A percentile compares a stretch with the other conserved stretches of the same genome.
phyloP scores from a whole-genome alignment of 1,140 invertebrate genomes.

The Bemisia tabaci region DNA sequence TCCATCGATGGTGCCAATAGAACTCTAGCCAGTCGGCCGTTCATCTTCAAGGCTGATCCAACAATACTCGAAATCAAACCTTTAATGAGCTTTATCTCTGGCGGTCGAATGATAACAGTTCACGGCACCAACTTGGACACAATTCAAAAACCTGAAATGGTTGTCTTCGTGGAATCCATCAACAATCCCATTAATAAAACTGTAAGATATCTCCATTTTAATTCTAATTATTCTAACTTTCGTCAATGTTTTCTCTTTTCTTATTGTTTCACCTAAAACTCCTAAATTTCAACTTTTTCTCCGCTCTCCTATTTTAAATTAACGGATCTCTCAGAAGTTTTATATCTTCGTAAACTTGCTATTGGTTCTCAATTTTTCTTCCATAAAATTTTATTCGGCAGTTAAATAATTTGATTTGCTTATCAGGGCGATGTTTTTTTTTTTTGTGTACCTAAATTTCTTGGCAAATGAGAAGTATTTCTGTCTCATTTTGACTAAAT shows the following conservation, averaged over 20 bases:
- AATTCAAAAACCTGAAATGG: slow-evolving; percentile 81
- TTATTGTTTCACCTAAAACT: too few species aligned
- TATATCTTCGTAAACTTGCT: neutral
- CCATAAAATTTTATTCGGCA: neutral
- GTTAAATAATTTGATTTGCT: too few species aligned
- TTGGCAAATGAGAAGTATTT: too few species aligned
- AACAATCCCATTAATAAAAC: slow-evolving; percentile 57
- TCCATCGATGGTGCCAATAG: slow-evolving; percentile 72
- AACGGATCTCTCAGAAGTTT: neutral
- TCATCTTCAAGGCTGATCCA: slow-evolving; percentile 85
- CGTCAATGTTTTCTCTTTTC: too few species aligned
- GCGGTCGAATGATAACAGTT: slow-evolving; percentile 84
- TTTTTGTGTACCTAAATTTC: too few species aligned
- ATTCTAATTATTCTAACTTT: too few species aligned
- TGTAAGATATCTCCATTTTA: slow-evolving; percentile 27
- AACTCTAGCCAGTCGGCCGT: slow-evolving; percentile 52
- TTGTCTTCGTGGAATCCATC: slow-evolving; percentile 53
- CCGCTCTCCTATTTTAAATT: too few species aligned
- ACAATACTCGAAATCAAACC: slow-evolving; percentile 86
- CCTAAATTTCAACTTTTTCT: too few species aligned
- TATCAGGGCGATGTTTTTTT: too few species aligned
- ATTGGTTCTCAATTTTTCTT: neutral
- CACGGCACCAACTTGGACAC: slow-evolving; percentile 83
- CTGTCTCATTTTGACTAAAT: too few species aligned
- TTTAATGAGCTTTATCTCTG: slow-evolving; percentile 71